Base-by-base conservation (phyloP, 1,140 invertebrate species). In the Drosophila burlai region DNA sequence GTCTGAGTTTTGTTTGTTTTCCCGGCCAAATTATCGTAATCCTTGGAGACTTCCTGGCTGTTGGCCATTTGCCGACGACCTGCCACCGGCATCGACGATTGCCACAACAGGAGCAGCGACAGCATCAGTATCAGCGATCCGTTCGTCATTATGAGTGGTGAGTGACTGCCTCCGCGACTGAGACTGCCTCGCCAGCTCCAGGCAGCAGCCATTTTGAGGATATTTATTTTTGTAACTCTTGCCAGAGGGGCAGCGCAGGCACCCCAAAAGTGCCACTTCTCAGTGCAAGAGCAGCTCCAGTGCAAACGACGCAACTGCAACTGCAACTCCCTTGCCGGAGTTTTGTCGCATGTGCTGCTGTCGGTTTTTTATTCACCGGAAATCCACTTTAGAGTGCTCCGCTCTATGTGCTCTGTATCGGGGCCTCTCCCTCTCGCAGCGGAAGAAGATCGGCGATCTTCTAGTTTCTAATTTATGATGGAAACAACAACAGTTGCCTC, bases 341-440 rank as follows among this genome's bases (percentile, higher is more conserved):
- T 75, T 69, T 57, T 82, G 78, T 76, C 85, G 79, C 84, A 84
- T 82, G 55, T 86, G 81, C 68, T 71, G 62, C 16, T 69, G 67
- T 68, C 71, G 64, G 65, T 84, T 78, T 67, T 89, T 76, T 83
- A 86, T 91, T 91, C 85, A 92, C 90, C 90, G 90, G 90, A 92
- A 92, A 92, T 92, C 83, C 90, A 92, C 90, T 92, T 91, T 85
- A 84, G 68, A 63, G 63, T 61, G 54, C 65, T 60, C 29, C 67
- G 65, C 47, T 61, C 55, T 47, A 40, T 54, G 26, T 26, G 21
- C 45, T 47, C 21, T 47, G 21, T 49, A 9, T 26, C 46, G 46
- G 29, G 43, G 55, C 59, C 66, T 60, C 65, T 67, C 57, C 47
- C 61, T 61, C 54, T 49, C 49, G 61, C 59, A 43, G 57, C 58